Conservation (phyloP, 2,797 vertebrate genomes). For the Lutra lutra region DNA sequence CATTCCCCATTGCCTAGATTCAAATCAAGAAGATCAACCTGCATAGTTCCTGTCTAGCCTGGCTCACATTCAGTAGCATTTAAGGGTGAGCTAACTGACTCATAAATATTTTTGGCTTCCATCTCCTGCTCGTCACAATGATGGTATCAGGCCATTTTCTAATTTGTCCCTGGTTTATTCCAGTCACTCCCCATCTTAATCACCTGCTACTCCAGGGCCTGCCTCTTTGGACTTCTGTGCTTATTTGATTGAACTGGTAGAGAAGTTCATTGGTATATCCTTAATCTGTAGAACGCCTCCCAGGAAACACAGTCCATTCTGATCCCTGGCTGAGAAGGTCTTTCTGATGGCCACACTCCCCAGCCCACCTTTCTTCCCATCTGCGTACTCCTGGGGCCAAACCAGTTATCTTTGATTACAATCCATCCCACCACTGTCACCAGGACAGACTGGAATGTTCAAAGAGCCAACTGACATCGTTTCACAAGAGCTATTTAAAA, state of each 20-base stretch:
- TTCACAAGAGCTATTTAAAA: not conserved
- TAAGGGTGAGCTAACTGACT: not conserved
- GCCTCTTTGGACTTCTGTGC: not conserved
- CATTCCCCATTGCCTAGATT: not conserved
- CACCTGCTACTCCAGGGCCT: not conserved
- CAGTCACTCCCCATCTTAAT: not conserved
- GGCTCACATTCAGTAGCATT: not conserved
- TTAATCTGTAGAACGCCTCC: not conserved
- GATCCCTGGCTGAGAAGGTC: not conserved
- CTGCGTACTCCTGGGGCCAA: not conserved
- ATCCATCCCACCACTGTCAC: not conserved
- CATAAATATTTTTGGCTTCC: not conserved
- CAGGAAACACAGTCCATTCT: not conserved
- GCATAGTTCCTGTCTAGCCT: not conserved
- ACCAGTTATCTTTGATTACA: not conserved
- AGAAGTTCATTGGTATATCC: not conserved
- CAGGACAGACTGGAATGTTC: not conserved
- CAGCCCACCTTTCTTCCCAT: not conserved
- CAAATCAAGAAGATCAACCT: conserved; percentile 26
- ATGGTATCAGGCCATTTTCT: not conserved
- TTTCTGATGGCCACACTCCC: not conserved
- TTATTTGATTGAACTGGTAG: conserved; percentile 49
- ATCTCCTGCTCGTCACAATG: not conserved
- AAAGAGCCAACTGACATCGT: not conserved
- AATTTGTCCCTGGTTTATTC: not conserved